phyloP scores from a whole-genome alignment of 2,888 invertebrate genomes.

The Epirrhoe tristata region DNA sequence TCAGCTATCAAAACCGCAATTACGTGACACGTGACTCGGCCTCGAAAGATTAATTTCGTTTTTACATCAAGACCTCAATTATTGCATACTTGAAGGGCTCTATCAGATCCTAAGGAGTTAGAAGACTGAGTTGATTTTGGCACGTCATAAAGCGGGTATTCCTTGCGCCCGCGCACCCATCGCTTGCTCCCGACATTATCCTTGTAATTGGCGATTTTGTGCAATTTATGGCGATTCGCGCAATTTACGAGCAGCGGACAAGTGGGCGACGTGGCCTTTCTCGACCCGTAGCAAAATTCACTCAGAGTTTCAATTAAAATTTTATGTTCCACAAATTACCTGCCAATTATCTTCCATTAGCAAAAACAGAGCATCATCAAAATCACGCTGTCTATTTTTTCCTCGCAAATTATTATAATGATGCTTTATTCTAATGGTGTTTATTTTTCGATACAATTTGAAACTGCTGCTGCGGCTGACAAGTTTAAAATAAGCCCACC shows the following conservation, averaged over 20 bases:
- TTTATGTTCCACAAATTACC: constrained; percentile 78
- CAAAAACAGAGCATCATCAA: constrained; percentile 58
- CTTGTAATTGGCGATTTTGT: constrained; percentile 82
- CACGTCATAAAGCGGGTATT: constrained; percentile 57
- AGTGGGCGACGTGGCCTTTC: constrained; percentile 71
- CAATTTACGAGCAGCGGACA: constrained; percentile 83
- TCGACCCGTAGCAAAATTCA: constrained; percentile 65
- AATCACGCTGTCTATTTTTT: constrained; percentile 53
- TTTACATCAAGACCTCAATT: constrained; percentile 57
- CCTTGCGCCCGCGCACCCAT: constrained; percentile 54
- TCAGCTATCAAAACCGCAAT: constrained; percentile 50
- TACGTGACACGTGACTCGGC: constrained; percentile 57
- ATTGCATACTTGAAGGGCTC: constrained; percentile 48
- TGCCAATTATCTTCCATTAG: constrained; percentile 78
- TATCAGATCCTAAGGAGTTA: constrained; percentile 56
- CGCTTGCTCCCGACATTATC: constrained; percentile 70
- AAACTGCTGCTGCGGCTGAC: constrained; percentile 13
- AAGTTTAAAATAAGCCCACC: constrained; percentile 13
- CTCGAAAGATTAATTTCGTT: constrained; percentile 57
- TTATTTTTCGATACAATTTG: constrained; percentile 6
- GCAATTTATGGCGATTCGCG: constrained; percentile 81
- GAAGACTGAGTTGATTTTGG: constrained; percentile 66
- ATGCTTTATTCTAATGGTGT: constrained; percentile 43
- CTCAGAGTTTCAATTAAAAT: constrained; percentile 77
- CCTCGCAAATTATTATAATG: constrained; percentile 45